Percentiles rank a stretch among this genome's conserved stretches.
Evolutionary conservation across 64 coral and sea anemone genomes (phyloP).

Genomic region (Montipora sp.): DNA sequence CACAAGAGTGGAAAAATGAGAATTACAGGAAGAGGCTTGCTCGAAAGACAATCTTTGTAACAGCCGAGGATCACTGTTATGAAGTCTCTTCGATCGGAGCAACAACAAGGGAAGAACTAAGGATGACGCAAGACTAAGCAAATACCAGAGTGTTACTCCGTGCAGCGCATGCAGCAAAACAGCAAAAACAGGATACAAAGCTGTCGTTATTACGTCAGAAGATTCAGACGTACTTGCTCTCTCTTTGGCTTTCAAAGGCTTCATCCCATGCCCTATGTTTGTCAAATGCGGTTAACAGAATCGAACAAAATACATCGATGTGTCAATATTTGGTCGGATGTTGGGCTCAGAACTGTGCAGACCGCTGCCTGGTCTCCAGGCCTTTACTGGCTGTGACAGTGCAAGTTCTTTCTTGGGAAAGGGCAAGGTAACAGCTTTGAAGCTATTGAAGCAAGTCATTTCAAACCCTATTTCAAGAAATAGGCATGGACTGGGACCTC

Average conservation of each 20-base stretch:
- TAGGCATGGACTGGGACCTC: conserved; percentile 17
- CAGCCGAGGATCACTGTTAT: too few species aligned
- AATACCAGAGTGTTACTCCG: too few species aligned
- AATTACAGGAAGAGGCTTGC: too few species aligned
- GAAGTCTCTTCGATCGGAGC: too few species aligned
- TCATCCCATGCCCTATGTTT: conserved; percentile 4
- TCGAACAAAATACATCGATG: conserved; percentile 36
- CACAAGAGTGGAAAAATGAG: too few species aligned
- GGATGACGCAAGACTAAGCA: too few species aligned
- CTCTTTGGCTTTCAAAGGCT: not conserved
- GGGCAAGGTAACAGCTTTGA: conserved; percentile 17
- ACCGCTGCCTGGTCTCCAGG: not conserved
- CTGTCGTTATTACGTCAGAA: too few species aligned
- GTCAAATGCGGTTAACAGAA: not conserved
- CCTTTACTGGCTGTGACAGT: conserved; percentile 11
- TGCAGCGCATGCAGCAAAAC: too few species aligned
- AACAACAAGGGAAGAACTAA: too few species aligned
- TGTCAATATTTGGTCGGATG: conserved; percentile 3
- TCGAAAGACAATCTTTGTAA: too few species aligned
- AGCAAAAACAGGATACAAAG: too few species aligned
- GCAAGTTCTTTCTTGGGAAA: conserved; percentile 35
- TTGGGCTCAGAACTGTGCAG: conserved; percentile 11
- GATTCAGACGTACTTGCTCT: conserved; percentile 4
- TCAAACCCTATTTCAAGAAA: conserved; percentile 14
- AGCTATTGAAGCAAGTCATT: not conserved